phyloP scores from a whole-genome alignment of 2,888 invertebrate genomes.

The Heliconius hortense region DNA sequence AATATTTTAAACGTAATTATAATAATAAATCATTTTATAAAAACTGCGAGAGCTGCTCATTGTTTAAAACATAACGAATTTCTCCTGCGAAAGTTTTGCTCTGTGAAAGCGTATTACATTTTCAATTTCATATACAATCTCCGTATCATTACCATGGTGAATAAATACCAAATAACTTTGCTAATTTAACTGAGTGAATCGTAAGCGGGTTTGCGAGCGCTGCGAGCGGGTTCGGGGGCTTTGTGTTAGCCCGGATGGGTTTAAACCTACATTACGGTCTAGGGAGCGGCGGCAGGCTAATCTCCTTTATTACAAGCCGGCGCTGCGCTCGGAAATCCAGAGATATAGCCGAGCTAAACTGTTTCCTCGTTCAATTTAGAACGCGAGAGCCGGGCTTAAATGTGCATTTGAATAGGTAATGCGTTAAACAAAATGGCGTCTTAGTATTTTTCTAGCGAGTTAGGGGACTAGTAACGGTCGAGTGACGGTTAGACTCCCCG shows the following conservation, averaged over 20 bases:
- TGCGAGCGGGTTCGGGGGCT: constrained; percentile 59
- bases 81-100: constrained; percentile 61
- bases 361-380: constrained; percentile 68
- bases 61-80: constrained; percentile 61
- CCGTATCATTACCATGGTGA: constrained; percentile 38
- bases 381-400: constrained; percentile 55
- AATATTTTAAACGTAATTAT: constrained; percentile 56
- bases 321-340: constrained; percentile 56
- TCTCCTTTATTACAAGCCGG: constrained; percentile 62
- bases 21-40: constrained; percentile 55
- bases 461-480: constrained; percentile 80
- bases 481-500: constrained; percentile 80
- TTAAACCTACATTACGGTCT: constrained; percentile 64
- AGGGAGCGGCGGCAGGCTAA: constrained; percentile 59
- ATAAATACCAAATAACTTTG: constrained; percentile 43
- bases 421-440: constrained; percentile 69
- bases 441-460: constrained; percentile 77
- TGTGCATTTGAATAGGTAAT: constrained; percentile 58
- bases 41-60: constrained; percentile 60
- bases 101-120: constrained; percentile 68
- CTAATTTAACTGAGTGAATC: constrained; percentile 59
- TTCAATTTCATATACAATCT: constrained; percentile 56
- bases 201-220: constrained; percentile 69
- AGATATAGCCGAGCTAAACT: constrained; percentile 51
- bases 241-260: constrained; percentile 54